A percentile compares a stretch with the other conserved stretches of the same genome.
These are phyloP conservation scores for Rhynchopsitta pachyrhyncha DNA, from an alignment of 2,113 vertebrate species.

Conservation along the genomic window DNA sequence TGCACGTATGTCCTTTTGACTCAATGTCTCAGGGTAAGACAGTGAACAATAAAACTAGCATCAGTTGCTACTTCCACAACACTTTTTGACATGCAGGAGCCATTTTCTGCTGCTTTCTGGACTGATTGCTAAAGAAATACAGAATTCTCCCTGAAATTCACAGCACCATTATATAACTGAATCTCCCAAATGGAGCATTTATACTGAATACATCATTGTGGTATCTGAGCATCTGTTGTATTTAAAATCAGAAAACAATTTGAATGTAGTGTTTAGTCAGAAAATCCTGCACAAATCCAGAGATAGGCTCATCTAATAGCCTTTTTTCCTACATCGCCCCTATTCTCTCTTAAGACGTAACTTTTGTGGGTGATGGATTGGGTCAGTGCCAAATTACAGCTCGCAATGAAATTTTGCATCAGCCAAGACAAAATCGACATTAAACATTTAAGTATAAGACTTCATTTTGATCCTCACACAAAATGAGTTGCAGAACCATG, in stretches of 20 bases:
- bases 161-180: not conserved
- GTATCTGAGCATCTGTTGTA: constrained; percentile 38
- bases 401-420: not conserved
- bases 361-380: not conserved
- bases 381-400: constrained; percentile 8
- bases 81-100: not conserved
- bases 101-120: not conserved
- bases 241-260: constrained; percentile 35
- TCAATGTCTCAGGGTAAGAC: not conserved
- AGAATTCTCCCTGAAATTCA: not conserved
- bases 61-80: not conserved
- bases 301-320: not conserved
- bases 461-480: not conserved
- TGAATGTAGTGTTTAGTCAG: constrained; percentile 16
- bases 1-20: not conserved
- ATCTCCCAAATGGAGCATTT: not conserved
- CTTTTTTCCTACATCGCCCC: not conserved
- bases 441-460: not conserved
- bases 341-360: not conserved
- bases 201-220: not conserved
- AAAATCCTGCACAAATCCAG: not conserved
- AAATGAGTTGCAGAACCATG: not conserved
- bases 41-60: not conserved
- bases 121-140: not conserved
- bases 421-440: constrained; percentile 15